These are phyloP conservation scores for Tetrapedia diversipes DNA, from an alignment of 2,888 invertebrate species.

Conservation along the genomic window DNA sequence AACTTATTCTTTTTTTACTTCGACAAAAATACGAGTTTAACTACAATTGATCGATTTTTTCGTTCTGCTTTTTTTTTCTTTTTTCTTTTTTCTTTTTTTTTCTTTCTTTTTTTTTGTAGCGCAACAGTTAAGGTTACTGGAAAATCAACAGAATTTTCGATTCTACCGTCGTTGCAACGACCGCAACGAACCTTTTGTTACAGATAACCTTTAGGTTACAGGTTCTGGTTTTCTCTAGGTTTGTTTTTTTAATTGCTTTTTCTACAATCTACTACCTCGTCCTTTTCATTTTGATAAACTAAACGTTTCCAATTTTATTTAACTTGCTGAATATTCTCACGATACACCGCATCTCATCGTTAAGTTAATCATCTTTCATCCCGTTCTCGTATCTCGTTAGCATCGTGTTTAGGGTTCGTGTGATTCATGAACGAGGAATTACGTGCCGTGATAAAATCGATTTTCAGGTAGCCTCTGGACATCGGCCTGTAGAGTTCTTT, in stretches of 20 bases:
- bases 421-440: conserved; percentile 5
- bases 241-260: too few species aligned
- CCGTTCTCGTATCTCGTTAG: not conserved
- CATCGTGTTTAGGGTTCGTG: not conserved
- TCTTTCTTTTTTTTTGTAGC: too few species aligned
- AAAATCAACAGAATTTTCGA: not conserved
- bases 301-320: not conserved
- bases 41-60: too few species aligned
- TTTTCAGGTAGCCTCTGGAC: not conserved
- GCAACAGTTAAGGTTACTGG: too few species aligned
- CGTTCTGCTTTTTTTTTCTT: too few species aligned
- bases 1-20: not conserved
- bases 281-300: not conserved
- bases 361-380: not conserved
- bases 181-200: conserved; percentile 6
- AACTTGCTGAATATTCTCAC: not conserved
- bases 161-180: not conserved
- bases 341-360: not conserved
- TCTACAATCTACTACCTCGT: too few species aligned
- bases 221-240: conserved; percentile 3
- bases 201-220: too few species aligned
- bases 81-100: too few species aligned
- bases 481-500: not conserved
- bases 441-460: conserved; percentile 15
- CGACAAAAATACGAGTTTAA: not conserved